Evolutionary conservation across 1,140 invertebrate species (phyloP).

Genomic region (Ganaspis sp.): DNA sequence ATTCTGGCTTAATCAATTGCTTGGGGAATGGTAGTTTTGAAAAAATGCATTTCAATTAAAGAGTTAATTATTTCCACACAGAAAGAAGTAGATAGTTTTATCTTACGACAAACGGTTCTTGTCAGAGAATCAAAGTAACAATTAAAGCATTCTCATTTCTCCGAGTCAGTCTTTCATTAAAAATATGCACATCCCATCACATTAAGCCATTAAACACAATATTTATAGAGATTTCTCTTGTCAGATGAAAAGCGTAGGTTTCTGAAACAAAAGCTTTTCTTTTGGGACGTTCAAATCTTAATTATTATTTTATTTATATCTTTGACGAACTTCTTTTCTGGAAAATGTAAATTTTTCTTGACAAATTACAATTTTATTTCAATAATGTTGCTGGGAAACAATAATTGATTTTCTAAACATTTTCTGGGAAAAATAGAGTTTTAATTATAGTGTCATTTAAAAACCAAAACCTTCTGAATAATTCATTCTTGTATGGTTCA

Average conservation of each 20-base stretch:
- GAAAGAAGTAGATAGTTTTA: neutral
- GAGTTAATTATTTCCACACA: no score
- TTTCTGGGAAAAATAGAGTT: no score
- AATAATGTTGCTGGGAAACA: neutral
- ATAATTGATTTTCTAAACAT: no score
- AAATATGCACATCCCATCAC: constrained; percentile 24
- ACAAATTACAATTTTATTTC: neutral
- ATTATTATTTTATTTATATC: neutral
- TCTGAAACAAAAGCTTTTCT: neutral
- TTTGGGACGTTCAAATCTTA: neutral
- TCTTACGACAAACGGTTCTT: neutral
- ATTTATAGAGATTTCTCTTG: constrained; percentile 24
- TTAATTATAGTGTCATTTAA: no score
- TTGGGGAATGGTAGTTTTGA: no score
- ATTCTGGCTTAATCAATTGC: no score
- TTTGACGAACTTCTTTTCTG: neutral
- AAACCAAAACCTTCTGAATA: no score
- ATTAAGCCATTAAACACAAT: constrained; percentile 7
- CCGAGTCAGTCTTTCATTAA: constrained; percentile 14
- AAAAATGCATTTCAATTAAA: no score
- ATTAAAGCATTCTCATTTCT: constrained; percentile 24
- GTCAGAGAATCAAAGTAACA: neutral
- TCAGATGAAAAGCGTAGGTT: neutral
- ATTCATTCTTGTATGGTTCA: no score
- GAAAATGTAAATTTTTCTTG: neutral